Percentiles rank a stretch among this genome's conserved stretches.
Evolutionary conservation across 2,888 invertebrate genomes (phyloP).

Genomic region (Hoplodrina blanda): DNA sequence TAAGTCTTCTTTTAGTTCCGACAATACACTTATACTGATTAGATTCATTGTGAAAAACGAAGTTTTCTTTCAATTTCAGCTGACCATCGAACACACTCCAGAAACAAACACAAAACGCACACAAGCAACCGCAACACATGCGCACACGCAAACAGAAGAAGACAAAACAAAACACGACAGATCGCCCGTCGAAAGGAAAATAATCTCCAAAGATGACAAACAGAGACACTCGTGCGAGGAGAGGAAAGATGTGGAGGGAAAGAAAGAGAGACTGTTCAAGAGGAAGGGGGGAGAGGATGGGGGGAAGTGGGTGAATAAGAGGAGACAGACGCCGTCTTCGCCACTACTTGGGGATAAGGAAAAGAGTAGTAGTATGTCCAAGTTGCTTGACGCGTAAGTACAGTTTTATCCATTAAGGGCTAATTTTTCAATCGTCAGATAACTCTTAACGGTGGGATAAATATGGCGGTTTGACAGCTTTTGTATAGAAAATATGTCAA

Average conservation of each 20-base stretch:
- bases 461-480: too few relatives aligned
- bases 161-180: conserved; percentile 73
- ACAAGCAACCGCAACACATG: conserved; percentile 46
- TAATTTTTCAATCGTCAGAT: too few relatives aligned
- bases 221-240: conserved; percentile 77
- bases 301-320: conserved; percentile 79
- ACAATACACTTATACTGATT: too few relatives aligned
- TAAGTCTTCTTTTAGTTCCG: too few relatives aligned
- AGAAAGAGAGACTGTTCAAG: conserved; percentile 85
- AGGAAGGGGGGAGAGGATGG: conserved; percentile 84
- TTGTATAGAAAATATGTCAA: too few relatives aligned
- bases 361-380: conserved; percentile 96
- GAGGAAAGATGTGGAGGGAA: conserved; percentile 77
- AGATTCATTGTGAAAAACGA: not conserved
- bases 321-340: conserved; percentile 80
- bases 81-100: conserved; percentile 97
- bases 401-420: too few relatives aligned
- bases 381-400: conserved; percentile 93
- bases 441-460: too few relatives aligned
- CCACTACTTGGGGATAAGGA: conserved; percentile 93
- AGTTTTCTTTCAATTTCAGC: conserved; percentile 80
- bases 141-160: conserved; percentile 58
- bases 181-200: conserved; percentile 91
- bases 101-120: conserved; percentile 87
- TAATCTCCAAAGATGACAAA: conserved; percentile 65